phyloP scores from a whole-genome alignment of 2,888 invertebrate genomes.

The Acrobasis consociella region DNA sequence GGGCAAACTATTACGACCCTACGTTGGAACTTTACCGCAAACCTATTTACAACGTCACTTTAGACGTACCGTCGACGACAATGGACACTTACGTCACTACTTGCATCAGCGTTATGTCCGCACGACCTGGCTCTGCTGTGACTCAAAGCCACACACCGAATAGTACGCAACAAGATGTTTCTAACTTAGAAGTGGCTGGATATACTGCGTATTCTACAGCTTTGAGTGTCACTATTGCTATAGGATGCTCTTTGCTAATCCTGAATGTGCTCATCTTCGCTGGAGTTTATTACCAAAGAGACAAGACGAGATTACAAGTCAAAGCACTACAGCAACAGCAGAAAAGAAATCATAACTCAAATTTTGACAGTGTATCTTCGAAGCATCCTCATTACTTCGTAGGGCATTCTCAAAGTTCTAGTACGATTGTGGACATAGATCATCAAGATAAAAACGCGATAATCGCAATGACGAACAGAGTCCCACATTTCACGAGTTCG shows the following conservation, averaged over 20 bases:
- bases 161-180: constrained; percentile 89
- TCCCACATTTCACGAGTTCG: constrained; percentile 74
- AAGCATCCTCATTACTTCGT: constrained; percentile 92
- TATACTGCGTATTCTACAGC: constrained; percentile 90
- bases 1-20: constrained; percentile 85
- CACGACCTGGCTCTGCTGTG: constrained; percentile 80
- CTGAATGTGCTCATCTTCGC: constrained; percentile 92
- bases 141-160: constrained; percentile 72
- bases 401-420: constrained; percentile 90
- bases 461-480: constrained; percentile 76
- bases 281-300: constrained; percentile 91
- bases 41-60: constrained; percentile 81
- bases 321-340: constrained; percentile 88
- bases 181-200: constrained; percentile 91
- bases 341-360: constrained; percentile 83
- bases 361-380: constrained; percentile 82
- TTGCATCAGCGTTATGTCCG: constrained; percentile 87
- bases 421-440: constrained; percentile 93
- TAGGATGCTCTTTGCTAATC: constrained; percentile 91
- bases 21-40: constrained; percentile 84
- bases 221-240: constrained; percentile 89
- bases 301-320: constrained; percentile 90
- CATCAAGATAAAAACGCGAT: constrained; percentile 86
- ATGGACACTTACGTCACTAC: constrained; percentile 87
- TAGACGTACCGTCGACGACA: constrained; percentile 78